Base-by-base conservation (phyloP, 2,113 vertebrate species). In the Poeciliopsis occidentalis region DNA sequence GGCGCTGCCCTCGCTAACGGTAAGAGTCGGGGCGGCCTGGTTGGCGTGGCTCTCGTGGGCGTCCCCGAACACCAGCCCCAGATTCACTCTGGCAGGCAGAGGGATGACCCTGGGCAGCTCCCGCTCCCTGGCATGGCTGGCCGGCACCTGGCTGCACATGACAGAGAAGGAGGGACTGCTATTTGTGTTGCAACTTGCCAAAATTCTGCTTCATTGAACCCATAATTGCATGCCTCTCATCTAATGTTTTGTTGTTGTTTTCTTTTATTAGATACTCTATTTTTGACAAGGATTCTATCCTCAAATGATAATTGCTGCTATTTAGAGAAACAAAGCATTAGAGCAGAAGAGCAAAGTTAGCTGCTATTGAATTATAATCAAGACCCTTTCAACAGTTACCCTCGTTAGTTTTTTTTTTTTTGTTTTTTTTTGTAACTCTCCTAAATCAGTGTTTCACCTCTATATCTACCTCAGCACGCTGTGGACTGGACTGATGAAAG, bases 71-170 rank as follows among this genome's bases (percentile, higher is more conserved):
- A 80, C 70, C 73, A 86, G 87, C 1, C 87, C 89, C 69, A 87
- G 85, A 86, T 93, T 92, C 73, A 88, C 86, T 85, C 83, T 93
- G 82, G 92, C 80, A 3, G 90, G 89, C 62, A 89, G 78, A 60
- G 87, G 81, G 66, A 88, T 72, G 60, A 80, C 61, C 0, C 72
- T 17, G 2, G 88, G 94, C 78, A 91, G 19, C 37, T 95, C 94
- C 71, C 91, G 78, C 22, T 86, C 77, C 60, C 80, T 88, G 75
- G 80, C 87, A 69, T 87, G 77, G 0, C 94, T 93, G 22, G 85
- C 93, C 3, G 95, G 94, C 87, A 95, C 91, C 62, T 94, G 95
- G 94, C 97, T 98, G 92, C 75, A 95, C 71, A 79, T 39, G 63
- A 87, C 34, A 88, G 17, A 75, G 10, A 83, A 27, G 41, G n/a